Percentiles rank a stretch among this genome's conserved stretches.
These are phyloP conservation scores for Centroberyx gerrardi DNA, from an alignment of 2,797 vertebrate species.

Conservation along the genomic window DNA sequence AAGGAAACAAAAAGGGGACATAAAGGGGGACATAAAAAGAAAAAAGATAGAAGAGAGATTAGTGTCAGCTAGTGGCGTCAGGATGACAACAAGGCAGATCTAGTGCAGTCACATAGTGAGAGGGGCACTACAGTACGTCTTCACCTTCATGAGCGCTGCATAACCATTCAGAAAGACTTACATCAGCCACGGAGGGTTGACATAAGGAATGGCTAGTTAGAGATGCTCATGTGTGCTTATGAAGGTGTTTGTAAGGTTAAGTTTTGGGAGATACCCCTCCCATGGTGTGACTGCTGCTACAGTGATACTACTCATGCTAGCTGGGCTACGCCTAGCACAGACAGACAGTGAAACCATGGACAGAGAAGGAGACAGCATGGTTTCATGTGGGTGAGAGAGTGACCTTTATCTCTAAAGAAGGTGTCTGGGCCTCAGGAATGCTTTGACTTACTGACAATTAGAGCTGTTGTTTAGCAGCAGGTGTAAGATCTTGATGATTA, in stretches of 20 bases:
- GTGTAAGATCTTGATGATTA: constrained; percentile 87
- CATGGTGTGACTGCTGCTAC: constrained; percentile 69
- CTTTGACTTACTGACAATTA: constrained; percentile 58
- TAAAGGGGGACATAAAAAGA: constrained; percentile 85
- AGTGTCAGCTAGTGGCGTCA: constrained; percentile 99
- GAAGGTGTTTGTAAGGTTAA: constrained; percentile 48
- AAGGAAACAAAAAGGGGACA: constrained; percentile 84
- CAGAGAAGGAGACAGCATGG: constrained; percentile 78
- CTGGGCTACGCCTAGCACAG: constrained; percentile 77
- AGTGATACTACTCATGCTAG: constrained; percentile 83
- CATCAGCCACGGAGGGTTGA: constrained; percentile 74
- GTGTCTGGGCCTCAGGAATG: constrained; percentile 63
- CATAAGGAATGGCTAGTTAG: constrained; percentile 66
- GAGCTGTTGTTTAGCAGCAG: constrained; percentile 95
- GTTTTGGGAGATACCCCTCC: constrained; percentile 58
- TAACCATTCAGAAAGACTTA: constrained; percentile 91
- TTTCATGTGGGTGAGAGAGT: constrained; percentile 78
- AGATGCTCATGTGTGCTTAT: constrained; percentile 81
- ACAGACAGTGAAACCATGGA: constrained; percentile 82
- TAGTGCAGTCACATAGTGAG: constrained; percentile 92
- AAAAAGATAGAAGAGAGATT: constrained; percentile 99
- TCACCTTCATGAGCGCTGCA: constrained; percentile 83
- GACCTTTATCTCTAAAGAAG: constrained; percentile 75
- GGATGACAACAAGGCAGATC: constrained; percentile 99
- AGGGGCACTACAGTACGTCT: constrained; percentile 70